Percentiles rank a stretch among this genome's conserved stretches.
These are phyloP conservation scores for Apis mellifera DNA, from an alignment of 1,140 invertebrate species.

Conservation along the genomic window DNA sequence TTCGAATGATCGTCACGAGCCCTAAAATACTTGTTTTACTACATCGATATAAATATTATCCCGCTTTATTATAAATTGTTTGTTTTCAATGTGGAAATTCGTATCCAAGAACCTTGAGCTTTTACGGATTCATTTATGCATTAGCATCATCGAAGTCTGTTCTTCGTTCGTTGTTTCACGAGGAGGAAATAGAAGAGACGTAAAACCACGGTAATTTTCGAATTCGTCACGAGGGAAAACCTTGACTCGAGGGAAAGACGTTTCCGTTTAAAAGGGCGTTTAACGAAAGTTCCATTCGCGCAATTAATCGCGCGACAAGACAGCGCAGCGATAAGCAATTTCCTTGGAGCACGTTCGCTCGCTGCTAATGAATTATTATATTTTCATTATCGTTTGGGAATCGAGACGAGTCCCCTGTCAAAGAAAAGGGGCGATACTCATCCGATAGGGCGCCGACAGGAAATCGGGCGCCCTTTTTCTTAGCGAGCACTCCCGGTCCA, in stretches of 20 bases:
- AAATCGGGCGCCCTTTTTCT: conserved; percentile 54
- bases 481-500: conserved; percentile 56
- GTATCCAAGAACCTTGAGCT: not conserved
- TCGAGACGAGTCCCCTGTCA: conserved; percentile 19
- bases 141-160: not conserved
- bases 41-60: not conserved
- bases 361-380: not conserved
- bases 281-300: not conserved
- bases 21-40: too few species aligned
- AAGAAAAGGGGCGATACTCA: conserved; percentile 20
- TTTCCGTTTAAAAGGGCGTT: not conserved
- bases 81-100: not conserved
- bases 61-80: too few species aligned
- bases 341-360: not conserved
- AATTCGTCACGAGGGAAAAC: not conserved
- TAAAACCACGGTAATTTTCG: not conserved
- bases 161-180: not conserved
- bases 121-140: not conserved
- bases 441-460: conserved; percentile 10
- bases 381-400: conserved; percentile 10
- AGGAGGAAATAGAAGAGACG: not conserved
- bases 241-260: not conserved
- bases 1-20: too few species aligned
- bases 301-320: not conserved
- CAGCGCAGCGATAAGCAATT: not conserved